Evolutionary conservation across 1,140 invertebrate genomes (phyloP).

Genomic region (Zaprionus nigranus): DNA sequence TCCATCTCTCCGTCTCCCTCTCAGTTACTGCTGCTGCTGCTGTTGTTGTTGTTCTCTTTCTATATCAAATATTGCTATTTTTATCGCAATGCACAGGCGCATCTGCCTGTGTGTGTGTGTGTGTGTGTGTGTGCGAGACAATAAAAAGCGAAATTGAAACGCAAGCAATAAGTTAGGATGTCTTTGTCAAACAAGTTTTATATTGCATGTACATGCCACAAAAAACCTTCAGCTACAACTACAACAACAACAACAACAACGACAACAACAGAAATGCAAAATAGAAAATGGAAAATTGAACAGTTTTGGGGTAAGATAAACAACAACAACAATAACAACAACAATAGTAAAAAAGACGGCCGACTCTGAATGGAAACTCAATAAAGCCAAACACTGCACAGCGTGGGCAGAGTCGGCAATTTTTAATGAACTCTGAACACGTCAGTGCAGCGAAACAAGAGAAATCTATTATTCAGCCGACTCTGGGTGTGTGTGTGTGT

Average conservation of each 20-base stretch:
- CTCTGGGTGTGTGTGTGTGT: conserved; percentile 18
- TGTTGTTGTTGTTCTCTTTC: conserved; percentile 30
- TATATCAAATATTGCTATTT: conserved; percentile 37
- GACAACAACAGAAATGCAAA: conserved; percentile 15
- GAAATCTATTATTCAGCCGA: conserved; percentile 55
- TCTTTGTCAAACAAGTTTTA: conserved; percentile 65
- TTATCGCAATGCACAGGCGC: conserved; percentile 23
- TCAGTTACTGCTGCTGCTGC: conserved; percentile 20
- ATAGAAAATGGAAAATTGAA: conserved; percentile 57
- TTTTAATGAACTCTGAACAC: conserved; percentile 30
- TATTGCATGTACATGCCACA: conserved; percentile 63
- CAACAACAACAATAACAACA: conserved; percentile 47
- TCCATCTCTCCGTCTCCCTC: background rate
- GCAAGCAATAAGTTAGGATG: conserved; percentile 55
- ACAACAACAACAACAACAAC: conserved; percentile 27
- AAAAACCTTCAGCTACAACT: background rate
- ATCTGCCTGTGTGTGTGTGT: conserved; percentile 24
- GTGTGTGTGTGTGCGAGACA: conserved; percentile 44
- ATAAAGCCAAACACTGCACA: conserved; percentile 41
- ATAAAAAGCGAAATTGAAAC: conserved; percentile 70
- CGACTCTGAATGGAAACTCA: conserved; percentile 38
- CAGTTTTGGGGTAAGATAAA: conserved; percentile 45
- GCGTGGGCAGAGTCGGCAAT: conserved; percentile 7
- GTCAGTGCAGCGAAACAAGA: conserved; percentile 29
- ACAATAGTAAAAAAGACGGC: background rate